phyloP scores from a whole-genome alignment of 2,113 vertebrate species.

The Myrmecobius fasciatus region DNA sequence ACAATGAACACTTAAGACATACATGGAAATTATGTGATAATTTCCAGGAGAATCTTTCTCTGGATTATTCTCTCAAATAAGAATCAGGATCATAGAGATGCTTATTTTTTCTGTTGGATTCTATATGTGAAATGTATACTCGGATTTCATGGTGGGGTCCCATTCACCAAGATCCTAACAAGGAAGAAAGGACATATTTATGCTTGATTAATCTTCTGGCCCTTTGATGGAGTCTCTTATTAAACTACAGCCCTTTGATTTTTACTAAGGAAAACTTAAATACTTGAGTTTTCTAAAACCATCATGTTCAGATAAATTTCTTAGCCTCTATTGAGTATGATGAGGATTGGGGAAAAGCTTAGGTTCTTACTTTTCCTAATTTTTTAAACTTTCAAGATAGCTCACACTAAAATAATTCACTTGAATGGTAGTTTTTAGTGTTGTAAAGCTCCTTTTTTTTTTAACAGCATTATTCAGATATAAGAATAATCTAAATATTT shows the following conservation, averaged over 20 bases:
- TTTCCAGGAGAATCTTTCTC: not conserved
- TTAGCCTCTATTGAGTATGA: not conserved
- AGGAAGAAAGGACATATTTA: not conserved
- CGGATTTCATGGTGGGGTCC: not conserved
- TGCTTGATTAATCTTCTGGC: not conserved
- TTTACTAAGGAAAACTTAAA: not conserved
- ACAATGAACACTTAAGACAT: not conserved
- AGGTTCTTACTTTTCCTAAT: not conserved
- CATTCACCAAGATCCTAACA: not conserved
- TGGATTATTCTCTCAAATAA: not conserved
- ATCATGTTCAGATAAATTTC: not conserved
- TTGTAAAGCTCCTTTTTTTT: constrained; percentile 31
- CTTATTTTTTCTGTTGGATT: not conserved
- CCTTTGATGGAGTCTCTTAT: not conserved
- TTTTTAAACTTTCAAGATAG: constrained; percentile 13
- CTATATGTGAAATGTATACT: not conserved
- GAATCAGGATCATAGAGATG: not conserved
- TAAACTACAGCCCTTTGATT: not conserved
- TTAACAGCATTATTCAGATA: not conserved
- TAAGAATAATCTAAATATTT: constrained; percentile 17
- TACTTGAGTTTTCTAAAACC: constrained; percentile 7
- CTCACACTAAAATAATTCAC: constrained; percentile 45
- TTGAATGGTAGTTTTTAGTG: constrained; percentile 10
- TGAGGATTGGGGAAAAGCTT: not conserved
- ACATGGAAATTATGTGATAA: not conserved